These are phyloP conservation scores for Atherix ibis DNA, from an alignment of 2,888 invertebrate genomes.

Conservation along the genomic window DNA sequence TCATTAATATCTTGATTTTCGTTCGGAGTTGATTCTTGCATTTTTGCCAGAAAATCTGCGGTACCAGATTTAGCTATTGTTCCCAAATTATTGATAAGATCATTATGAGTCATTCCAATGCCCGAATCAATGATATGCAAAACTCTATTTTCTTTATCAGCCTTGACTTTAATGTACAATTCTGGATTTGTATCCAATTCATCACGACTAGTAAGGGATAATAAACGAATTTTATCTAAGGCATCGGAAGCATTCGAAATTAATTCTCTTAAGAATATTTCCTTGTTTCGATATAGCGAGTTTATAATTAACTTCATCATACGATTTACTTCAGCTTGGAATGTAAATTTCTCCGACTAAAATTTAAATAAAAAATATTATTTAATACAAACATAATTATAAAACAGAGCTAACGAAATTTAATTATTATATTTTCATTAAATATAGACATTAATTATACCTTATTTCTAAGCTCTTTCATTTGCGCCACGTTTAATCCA, in stretches of 20 bases:
- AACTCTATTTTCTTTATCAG: conserved; percentile 81
- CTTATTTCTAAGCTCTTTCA: conserved; percentile 78
- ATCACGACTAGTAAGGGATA: conserved; percentile 74
- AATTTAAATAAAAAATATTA: conserved; percentile 7
- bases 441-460: too few species aligned
- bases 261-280: conserved; percentile 94
- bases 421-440: too few species aligned
- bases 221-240: conserved; percentile 88
- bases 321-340: conserved; percentile 97
- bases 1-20: conserved; percentile 71
- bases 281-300: conserved; percentile 96
- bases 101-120: conserved; percentile 91
- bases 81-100: conserved; percentile 89
- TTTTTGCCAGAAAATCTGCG: conserved; percentile 84
- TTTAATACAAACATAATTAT: conserved; percentile 3
- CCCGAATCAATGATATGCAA: conserved; percentile 94
- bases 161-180: conserved; percentile 76
- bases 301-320: conserved; percentile 99
- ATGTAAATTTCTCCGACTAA: conserved; percentile 65
- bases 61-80: conserved; percentile 98
- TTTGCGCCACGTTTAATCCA: conserved; percentile 83
- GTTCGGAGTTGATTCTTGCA: conserved; percentile 47
- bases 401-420: not conserved
- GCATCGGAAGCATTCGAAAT: conserved; percentile 99
- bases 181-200: conserved; percentile 68